A percentile compares a stretch with the other conserved stretches of the same genome.
phyloP scores from a whole-genome alignment of 2,113 vertebrate species.

The Myocastor coypus region DNA sequence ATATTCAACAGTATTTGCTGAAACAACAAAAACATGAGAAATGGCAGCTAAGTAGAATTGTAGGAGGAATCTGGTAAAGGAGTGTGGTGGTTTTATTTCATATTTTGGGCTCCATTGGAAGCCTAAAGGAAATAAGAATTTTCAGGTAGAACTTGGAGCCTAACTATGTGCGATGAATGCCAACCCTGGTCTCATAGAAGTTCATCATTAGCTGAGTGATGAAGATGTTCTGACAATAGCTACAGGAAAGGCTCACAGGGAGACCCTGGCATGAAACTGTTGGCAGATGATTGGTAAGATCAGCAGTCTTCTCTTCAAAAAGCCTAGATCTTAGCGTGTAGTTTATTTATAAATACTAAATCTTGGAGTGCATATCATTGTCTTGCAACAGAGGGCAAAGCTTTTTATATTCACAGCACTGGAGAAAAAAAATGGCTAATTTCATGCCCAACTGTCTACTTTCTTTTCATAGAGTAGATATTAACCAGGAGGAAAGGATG shows the following conservation, averaged over 20 bases:
- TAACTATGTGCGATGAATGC: background rate
- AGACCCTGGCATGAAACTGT: background rate
- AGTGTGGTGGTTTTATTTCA: background rate
- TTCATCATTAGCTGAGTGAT: background rate
- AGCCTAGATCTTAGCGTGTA: background rate
- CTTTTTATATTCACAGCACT: background rate
- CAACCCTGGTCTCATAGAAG: background rate
- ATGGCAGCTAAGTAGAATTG: background rate
- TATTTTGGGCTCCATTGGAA: background rate
- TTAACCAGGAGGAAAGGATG: background rate
- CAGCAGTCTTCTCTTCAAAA: conserved; percentile 21
- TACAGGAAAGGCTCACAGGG: background rate
- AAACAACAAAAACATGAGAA: background rate
- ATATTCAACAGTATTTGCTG: background rate
- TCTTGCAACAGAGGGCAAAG: background rate
- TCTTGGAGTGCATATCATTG: background rate
- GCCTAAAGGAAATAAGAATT: background rate
- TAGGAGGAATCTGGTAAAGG: background rate
- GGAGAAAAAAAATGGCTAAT: conserved; percentile 38
- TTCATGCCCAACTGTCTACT: background rate
- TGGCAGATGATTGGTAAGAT: background rate
- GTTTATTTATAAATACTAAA: background rate
- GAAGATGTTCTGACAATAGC: background rate
- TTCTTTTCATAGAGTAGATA: conserved; percentile 27
- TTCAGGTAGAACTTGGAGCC: background rate